Evolutionary conservation across 2,113 vertebrate species (phyloP), one percentile per base, ranked within the genome.

Genomic region (Vimba vimba): DNA sequence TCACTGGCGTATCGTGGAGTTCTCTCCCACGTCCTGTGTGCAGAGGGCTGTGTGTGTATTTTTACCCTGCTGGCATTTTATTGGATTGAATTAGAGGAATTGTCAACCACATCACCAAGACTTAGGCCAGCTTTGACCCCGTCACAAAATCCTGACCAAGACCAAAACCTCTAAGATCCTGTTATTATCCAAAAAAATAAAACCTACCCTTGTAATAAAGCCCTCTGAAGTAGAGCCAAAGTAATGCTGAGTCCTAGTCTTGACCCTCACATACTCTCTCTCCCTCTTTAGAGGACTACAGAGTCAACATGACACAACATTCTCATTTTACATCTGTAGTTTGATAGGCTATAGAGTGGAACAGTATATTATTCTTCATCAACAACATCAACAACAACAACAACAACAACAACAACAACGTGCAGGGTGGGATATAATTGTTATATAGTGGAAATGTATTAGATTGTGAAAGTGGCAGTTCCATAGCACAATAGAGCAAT

Each of bases 61-160:
- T 33, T 50, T 36, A 79, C 11, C 33, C 69, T 79, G 25, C 52
- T 75, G 23, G 39, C 47, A 4, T 73, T 71, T 73, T n/a, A 33
- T 39, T 62, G 59, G 4, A 33, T 66, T 43, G 68, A 79, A 84
- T 73, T 60, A 89, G 78, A 85, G n/a, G n/a, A 87, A 73, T 55
- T 47, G 50, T 52, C 6, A 85, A 4, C 25, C 62, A 81, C 83
- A 62, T 81, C 74, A 77, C 27, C 15, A 75, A 82, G 23, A 30
- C 39, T n/a, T 43, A 43, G 59, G 25, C 86, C 25, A 73, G 60
- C 52, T 64, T 77, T 64, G 71, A 39, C 8, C n/a, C 36, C 47
- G 64, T 50, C 82, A 9, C 47, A 64, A 50, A 86, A 66, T 30
- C 27, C 39, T 77, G 47, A 68, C 45, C 36, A 9, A 45, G 21